Conservation (phyloP, 92 coral and sea anemone species). For the Parazoanthus atlanticus region DNA sequence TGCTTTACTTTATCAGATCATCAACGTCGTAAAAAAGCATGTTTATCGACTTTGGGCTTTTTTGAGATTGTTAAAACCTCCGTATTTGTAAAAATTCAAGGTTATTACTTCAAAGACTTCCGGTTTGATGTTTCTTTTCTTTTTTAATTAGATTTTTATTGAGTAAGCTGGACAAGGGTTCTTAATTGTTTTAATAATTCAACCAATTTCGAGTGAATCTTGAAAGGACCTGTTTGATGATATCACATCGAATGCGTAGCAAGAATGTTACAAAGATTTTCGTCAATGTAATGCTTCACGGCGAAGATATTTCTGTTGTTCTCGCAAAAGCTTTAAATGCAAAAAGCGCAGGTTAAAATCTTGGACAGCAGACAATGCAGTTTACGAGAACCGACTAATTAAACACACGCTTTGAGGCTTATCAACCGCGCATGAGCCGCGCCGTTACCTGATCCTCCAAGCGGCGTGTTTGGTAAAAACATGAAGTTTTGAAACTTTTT, state of each 20-base stretch:
- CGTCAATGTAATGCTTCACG: neutral
- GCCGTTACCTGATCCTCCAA: neutral
- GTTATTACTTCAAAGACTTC: slow-evolving; percentile 17
- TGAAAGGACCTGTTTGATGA: neutral
- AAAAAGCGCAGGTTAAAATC: neutral
- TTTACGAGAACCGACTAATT: slow-evolving; percentile 1
- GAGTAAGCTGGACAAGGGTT: neutral
- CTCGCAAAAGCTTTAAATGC: neutral
- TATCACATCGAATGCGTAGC: neutral
- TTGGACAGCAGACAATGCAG: neutral
- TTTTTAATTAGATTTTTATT: neutral
- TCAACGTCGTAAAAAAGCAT: neutral
- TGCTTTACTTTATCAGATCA: neutral
- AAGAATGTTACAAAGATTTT: neutral
- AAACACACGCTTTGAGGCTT: neutral
- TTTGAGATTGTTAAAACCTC: neutral
- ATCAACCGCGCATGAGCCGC: neutral
- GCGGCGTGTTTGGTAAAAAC: neutral
- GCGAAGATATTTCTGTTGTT: neutral
- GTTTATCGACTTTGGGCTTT: neutral
- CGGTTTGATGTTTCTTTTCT: neutral
- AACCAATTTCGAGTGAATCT: neutral
- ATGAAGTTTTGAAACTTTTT: neutral
- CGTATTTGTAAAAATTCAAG: neutral
- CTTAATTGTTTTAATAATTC: neutral